Percentiles rank a stretch among this genome's conserved stretches.
Evolutionary conservation across 2,113 vertebrate species (phyloP).

Genomic region (Plecotus auritus): DNA sequence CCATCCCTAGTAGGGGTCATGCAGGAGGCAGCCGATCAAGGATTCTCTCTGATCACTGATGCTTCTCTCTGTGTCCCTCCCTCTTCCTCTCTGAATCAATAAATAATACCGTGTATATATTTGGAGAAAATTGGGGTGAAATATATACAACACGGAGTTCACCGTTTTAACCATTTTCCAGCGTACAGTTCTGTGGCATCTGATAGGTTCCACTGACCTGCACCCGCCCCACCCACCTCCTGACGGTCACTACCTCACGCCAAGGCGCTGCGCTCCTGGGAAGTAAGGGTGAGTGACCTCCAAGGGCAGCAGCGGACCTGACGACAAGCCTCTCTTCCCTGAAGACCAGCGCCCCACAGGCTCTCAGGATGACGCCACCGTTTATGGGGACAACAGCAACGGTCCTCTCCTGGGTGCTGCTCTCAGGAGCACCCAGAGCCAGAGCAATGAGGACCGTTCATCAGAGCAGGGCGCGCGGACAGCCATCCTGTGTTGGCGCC

Average conservation of each 20-base stretch:
- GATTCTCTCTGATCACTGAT: too few relatives aligned
- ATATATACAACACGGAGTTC: accelerated
- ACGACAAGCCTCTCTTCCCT: not conserved
- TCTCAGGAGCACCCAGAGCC: not conserved
- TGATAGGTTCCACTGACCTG: accelerated
- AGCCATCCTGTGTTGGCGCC: accelerated
- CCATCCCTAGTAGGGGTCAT: too few relatives aligned
- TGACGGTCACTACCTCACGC: not conserved
- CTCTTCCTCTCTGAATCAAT: too few relatives aligned
- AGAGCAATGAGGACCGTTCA: not conserved
- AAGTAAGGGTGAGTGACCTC: not conserved
- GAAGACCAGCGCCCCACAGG: not conserved
- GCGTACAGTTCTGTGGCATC: not conserved
- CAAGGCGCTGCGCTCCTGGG: accelerated
- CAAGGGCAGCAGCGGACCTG: not conserved
- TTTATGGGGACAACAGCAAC: not conserved
- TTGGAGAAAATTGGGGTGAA: not conserved
- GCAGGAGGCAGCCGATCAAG: too few relatives aligned
- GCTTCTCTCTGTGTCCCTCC: too few relatives aligned
- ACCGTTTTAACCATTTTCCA: not conserved
- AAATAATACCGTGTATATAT: too few relatives aligned
- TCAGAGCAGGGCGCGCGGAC: accelerated
- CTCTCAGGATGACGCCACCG: accelerated
- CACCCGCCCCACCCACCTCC: not conserved
- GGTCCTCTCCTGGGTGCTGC: accelerated